A percentile compares a stretch with the other conserved stretches of the same genome.
Evolutionary conservation across 1,140 invertebrate genomes (phyloP).

Genomic region (Laupala kohalensis): DNA sequence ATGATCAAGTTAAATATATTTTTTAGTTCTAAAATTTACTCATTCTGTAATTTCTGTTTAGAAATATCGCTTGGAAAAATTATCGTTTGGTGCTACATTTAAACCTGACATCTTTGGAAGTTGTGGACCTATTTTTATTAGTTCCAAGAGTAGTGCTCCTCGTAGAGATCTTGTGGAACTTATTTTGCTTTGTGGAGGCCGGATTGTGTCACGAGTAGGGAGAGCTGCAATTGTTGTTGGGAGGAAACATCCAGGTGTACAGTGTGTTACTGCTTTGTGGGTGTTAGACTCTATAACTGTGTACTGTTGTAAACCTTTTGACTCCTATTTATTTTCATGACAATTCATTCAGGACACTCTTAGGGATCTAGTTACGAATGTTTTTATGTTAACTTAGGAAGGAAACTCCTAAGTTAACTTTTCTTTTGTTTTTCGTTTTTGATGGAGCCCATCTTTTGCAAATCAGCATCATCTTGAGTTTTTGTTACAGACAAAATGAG

Average conservation of each 20-base stretch:
- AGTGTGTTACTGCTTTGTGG: constrained; percentile 30
- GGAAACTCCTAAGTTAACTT: too few species aligned
- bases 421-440: too few species aligned
- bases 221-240: constrained; percentile 34
- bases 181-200: constrained; percentile 31
- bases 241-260: constrained; percentile 23
- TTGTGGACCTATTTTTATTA: constrained; percentile 33
- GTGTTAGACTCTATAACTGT: constrained; percentile 33
- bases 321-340: background rate
- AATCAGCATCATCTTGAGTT: too few species aligned
- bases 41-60: constrained; percentile 21
- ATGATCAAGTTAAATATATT: background rate
- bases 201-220: constrained; percentile 24
- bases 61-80: constrained; percentile 32
- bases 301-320: background rate
- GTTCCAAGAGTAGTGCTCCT: constrained; percentile 23
- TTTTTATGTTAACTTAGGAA: too few species aligned
- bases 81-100: constrained; percentile 33
- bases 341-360: too few species aligned
- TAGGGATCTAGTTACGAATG: too few species aligned
- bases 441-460: too few species aligned
- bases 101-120: constrained; percentile 32
- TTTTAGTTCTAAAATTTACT: background rate
- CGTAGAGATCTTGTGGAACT: constrained; percentile 32
- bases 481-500: too few species aligned